Conservation (phyloP, 2,888 invertebrate species). For the Tanytarsus gracilentus region DNA sequence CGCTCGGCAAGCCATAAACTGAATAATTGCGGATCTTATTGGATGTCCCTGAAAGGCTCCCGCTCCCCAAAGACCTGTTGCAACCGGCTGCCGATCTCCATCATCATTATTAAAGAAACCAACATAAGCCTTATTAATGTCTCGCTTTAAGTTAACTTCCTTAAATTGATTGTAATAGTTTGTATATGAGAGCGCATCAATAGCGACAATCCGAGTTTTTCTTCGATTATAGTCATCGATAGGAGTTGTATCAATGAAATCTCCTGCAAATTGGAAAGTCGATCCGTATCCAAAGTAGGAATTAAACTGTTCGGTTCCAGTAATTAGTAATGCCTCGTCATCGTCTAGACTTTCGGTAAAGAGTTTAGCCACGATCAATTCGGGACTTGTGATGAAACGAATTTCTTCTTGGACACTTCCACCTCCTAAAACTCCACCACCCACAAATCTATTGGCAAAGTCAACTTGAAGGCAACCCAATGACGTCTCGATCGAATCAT, state of each 20-base stretch:
- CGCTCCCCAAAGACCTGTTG: constrained; percentile 94
- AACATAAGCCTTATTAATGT: constrained; percentile 79
- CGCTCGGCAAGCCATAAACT: constrained; percentile 59
- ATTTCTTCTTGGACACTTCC: constrained; percentile 98
- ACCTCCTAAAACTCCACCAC: constrained; percentile 81
- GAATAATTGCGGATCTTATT: constrained; percentile 63
- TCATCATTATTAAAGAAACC: constrained; percentile 49
- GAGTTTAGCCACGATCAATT: constrained; percentile 76
- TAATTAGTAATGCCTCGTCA: constrained; percentile 75
- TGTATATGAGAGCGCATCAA: constrained; percentile 72
- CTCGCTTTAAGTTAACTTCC: constrained; percentile 55
- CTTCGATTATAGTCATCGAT: constrained; percentile 58
- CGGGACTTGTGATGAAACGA: constrained; percentile 88
- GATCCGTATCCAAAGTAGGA: constrained; percentile 70
- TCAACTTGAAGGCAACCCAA: constrained; percentile 80
- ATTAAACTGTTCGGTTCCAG: constrained; percentile 47
- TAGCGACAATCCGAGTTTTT: constrained; percentile 68
- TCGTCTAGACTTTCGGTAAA: constrained; percentile 72
- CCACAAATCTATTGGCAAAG: constrained; percentile 86
- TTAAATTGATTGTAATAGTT: constrained; percentile 47
- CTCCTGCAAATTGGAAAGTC: constrained; percentile 68
- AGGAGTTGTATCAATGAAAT: constrained; percentile 60
- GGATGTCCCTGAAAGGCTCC: constrained; percentile 76
- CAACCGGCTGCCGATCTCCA: constrained; percentile 50
- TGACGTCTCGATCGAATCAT: constrained; percentile 71